Base-by-base conservation (phyloP, 2,888 invertebrate species). In the Conomelus anceps region DNA sequence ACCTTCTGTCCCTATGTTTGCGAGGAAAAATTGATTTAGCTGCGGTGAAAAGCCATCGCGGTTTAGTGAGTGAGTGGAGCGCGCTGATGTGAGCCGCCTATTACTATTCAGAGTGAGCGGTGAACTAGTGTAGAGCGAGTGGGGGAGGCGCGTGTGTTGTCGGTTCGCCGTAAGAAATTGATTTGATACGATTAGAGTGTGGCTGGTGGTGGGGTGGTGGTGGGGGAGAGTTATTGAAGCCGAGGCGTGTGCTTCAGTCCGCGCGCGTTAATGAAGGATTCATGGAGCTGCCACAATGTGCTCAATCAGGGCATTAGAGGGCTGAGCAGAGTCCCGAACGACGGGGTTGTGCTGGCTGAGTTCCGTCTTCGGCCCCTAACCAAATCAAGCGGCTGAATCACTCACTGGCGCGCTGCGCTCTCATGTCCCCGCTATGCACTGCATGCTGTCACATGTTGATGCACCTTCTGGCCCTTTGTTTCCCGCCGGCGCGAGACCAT, bases 311-410 rank as follows among this genome's bases (percentile, higher is more conserved):
- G 86, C 86, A 86, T 86, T 86, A 86, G 23, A 63, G 63, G 63
- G 63, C 63, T 34, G 34, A 34, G 34, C 34, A 34, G 34, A 17
- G 63, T 63, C 63, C 63, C 63, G 63, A 63, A 63, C 3, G n/a
- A n/a, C 13, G 63, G 63, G 63, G 63, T n/a, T n/a, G 63, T 3
- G 63, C n/a, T 63, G 63, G 13, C 26, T 26, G 6, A 34, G 34
- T n/a, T n/a, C 11, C 63, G 63, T 63, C 63, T 63, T 63, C 63
- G n/a, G 63, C 63, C 63, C 63, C 23, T 86, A 86, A 86, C 86
- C 86, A 86, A 86, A 86, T 86, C 86, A 86, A 86, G 86, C 86
- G 86, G 86, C 24, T 86, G 86, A 86, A 86, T 86, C 86, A 86
- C 86, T 29, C 86, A 86, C 86, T 26, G 86, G 22, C 9, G 29